Conservation (phyloP, 2,888 invertebrate species). For the Diploptera punctata region DNA sequence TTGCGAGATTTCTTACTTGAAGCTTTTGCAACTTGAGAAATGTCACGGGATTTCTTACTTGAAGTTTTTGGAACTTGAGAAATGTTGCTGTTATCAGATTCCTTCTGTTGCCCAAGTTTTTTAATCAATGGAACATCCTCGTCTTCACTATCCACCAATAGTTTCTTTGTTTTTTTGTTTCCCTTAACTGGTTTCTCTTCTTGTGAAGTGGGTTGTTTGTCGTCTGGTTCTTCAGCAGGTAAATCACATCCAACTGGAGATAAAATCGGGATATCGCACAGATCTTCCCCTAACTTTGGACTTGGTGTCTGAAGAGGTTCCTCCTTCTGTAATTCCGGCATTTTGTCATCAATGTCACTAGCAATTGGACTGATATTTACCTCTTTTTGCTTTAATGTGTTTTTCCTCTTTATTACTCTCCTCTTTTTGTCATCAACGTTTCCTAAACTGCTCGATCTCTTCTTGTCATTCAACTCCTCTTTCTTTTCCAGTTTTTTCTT, state of each 20-base stretch:
- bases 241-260: constrained; percentile 26
- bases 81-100: too few relatives aligned
- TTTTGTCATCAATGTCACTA: constrained; percentile 36
- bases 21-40: too few relatives aligned
- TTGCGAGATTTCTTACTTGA: too few relatives aligned
- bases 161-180: background rate
- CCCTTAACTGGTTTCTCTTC: background rate
- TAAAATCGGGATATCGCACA: constrained; percentile 31
- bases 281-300: constrained; percentile 11
- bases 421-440: too few relatives aligned
- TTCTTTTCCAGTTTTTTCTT: too few relatives aligned
- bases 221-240: background rate
- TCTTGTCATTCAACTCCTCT: too few relatives aligned
- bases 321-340: constrained; percentile 39
- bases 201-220: background rate
- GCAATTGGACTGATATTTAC: background rate
- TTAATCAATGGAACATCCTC: background rate
- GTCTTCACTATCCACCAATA: background rate
- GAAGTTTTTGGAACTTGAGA: too few relatives aligned
- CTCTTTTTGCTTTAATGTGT: background rate
- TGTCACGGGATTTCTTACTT: too few relatives aligned
- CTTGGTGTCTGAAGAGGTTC: constrained; percentile 32
- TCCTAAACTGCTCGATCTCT: too few relatives aligned
- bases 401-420: too few relatives aligned
- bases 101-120: too few relatives aligned